phyloP scores from a whole-genome alignment of 2,113 vertebrate species.

The Clarias batrachus region DNA sequence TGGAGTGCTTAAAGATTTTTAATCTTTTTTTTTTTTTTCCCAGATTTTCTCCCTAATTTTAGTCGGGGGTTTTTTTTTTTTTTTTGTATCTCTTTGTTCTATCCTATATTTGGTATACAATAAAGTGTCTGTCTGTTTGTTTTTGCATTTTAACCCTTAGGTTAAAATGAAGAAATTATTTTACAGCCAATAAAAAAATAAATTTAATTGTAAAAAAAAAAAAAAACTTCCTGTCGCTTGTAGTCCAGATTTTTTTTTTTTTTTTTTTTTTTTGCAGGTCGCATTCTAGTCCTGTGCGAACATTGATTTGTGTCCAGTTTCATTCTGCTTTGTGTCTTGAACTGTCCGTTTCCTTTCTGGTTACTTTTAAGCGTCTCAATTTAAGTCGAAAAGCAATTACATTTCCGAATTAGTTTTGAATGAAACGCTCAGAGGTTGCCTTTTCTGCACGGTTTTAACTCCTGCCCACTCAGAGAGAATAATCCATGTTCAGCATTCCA shows the following conservation, averaged over 20 bases:
- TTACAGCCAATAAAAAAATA: slow-evolving; percentile 29
- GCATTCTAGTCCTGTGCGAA: too few relatives aligned
- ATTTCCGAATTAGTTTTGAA: slow-evolving; percentile 85
- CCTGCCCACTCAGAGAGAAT: slow-evolving; percentile 54
- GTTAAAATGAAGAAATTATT: slow-evolving; percentile 75
- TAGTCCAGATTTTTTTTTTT: too few relatives aligned
- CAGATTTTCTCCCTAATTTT: too few relatives aligned
- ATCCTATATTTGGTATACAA: too few relatives aligned
- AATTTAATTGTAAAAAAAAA: too few relatives aligned
- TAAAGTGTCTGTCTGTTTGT: too few relatives aligned
- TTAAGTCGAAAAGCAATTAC: slow-evolving; percentile 87
- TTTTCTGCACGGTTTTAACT: slow-evolving; percentile 66
- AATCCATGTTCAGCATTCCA: slow-evolving; percentile 45
- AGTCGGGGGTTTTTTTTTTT: too few relatives aligned
- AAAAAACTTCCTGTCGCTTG: not conserved
- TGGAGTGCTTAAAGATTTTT: too few relatives aligned
- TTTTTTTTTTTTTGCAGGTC: too few relatives aligned
- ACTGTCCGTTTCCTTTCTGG: not conserved
- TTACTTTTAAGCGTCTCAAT: slow-evolving; percentile 33
- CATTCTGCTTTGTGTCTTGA: not conserved
- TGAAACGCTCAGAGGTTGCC: slow-evolving; percentile 85
- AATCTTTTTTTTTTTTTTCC: too few relatives aligned
- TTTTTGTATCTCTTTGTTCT: too few relatives aligned
- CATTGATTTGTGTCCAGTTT: not conserved
- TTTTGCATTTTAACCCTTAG: too few relatives aligned